Evolutionary conservation across 2,113 vertebrate species (phyloP), one percentile per base, ranked within the genome.

Genomic region (Austrofundulus limnaeus): DNA sequence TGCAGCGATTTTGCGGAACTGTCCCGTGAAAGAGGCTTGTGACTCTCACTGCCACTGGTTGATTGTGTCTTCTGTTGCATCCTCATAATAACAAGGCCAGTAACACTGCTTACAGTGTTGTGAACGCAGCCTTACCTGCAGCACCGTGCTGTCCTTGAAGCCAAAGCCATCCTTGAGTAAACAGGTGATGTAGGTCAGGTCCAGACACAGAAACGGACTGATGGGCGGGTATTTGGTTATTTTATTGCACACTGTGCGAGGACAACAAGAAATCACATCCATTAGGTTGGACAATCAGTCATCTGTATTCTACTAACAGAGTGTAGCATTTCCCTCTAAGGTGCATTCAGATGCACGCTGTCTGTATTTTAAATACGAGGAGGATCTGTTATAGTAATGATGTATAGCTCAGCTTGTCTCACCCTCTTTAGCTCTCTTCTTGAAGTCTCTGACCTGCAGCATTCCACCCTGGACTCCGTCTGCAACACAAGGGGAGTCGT

Each of bases 121-220:
- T 20, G 12, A 37, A 28, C 0, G 17, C 7, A 2, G 12, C 11
- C 85, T 92, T 72, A 96, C 96, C 94, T 95, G 90, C 76, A 99
- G 84, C 34, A 92, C 28, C 0, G 95, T 93, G 73, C 70, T 83
- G 21, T 96, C 95, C 73, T 91, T 90, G 85, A 99, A 98, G 76
- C 97, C 95, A 74, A 98, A 97, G 2, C 96, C 97, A 34, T 97
- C 95, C 75, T 92, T 96, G 67, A 99, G 82, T 80, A 98, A 90
- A 85, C 92, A 95, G 16, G 94, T 92, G 89, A 99, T 98, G 80
- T 98, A 99, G 54, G 93, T 90, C 77, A 99, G 91, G 85, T 98
- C 96, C 96, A 99, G 94, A 67, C 97, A 99, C 21, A 98, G 92
- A 83, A 97, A 97, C 11, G 94, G 91, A 49, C 92, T 92, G 75